Percentiles rank a stretch among this genome's conserved stretches.
These are phyloP conservation scores for Bucorvus abyssinicus DNA, from an alignment of 2,797 vertebrate species.

Conservation along the genomic window DNA sequence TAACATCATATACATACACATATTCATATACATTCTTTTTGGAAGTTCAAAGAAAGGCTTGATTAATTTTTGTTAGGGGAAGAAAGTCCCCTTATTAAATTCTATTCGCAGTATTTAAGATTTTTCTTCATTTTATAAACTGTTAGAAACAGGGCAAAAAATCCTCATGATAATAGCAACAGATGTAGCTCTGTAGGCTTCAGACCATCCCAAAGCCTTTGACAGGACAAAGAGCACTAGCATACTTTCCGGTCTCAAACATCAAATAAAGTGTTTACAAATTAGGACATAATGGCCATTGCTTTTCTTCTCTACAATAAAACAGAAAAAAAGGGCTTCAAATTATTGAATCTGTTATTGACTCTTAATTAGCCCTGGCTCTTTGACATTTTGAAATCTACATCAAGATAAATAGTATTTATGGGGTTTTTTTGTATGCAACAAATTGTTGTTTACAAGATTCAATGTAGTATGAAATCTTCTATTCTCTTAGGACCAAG, in stretches of 20 bases:
- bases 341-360: constrained; percentile 50
- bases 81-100: constrained; percentile 33
- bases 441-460: constrained; percentile 69
- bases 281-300: constrained; percentile 39
- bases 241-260: constrained; percentile 41
- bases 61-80: constrained; percentile 19
- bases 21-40: background rate
- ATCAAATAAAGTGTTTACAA: constrained; percentile 55
- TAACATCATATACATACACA: background rate
- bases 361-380: constrained; percentile 44
- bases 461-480: constrained; percentile 45
- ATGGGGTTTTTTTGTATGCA: constrained; percentile 12
- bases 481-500: constrained; percentile 39
- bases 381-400: constrained; percentile 39
- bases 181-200: constrained; percentile 64
- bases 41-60: constrained; percentile 17
- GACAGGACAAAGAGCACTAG: constrained; percentile 34
- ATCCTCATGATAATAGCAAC: constrained; percentile 9
- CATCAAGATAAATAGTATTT: constrained; percentile 62
- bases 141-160: constrained; percentile 43
- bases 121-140: constrained; percentile 58
- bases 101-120: constrained; percentile 16
- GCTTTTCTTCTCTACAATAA: constrained; percentile 30
- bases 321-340: constrained; percentile 16
- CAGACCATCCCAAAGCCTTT: constrained; percentile 41